Evolutionary conservation across 64 coral and sea anemone species (phyloP).

Genomic region (Exaiptasia diaphana): DNA sequence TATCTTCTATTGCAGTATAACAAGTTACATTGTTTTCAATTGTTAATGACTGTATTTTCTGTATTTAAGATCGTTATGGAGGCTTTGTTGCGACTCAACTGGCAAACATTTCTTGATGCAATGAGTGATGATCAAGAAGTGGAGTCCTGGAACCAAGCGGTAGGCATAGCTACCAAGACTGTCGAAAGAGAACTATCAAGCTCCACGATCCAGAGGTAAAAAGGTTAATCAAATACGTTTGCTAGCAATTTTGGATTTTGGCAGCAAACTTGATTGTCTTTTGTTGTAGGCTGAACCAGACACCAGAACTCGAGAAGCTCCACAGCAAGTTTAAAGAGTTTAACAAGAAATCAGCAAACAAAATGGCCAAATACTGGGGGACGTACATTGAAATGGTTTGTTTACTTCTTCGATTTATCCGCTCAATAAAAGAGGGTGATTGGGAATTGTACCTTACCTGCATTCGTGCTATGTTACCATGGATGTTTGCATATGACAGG

Average conservation of each 20-base stretch:
- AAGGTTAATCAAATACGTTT: background rate
- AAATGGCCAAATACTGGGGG: constrained; percentile 10
- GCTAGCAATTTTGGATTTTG: background rate
- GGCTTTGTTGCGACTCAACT: constrained; percentile 42
- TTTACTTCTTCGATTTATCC: constrained; percentile 4
- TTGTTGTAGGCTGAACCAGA: background rate
- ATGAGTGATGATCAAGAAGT: constrained; percentile 1
- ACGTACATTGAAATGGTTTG: constrained; percentile 29
- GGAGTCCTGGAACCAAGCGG: background rate
- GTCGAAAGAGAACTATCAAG: background rate
- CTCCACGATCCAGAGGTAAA: constrained; percentile 17
- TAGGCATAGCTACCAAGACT: background rate
- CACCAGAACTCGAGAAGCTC: background rate
- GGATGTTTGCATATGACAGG: constrained; percentile 38
- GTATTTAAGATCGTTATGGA: constrained; percentile 22
- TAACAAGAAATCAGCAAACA: background rate
- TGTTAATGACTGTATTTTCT: background rate
- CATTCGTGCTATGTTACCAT: constrained; percentile 7
- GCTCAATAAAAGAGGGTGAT: constrained; percentile 27
- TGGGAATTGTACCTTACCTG: constrained; percentile 29
- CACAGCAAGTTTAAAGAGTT: background rate
- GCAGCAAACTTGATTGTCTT: background rate
- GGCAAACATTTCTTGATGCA: constrained; percentile 20
- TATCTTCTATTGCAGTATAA: background rate
- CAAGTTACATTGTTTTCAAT: background rate